Base-by-base conservation (phyloP, 2,113 vertebrate genomes). In the Peromyscus polionotus region DNA sequence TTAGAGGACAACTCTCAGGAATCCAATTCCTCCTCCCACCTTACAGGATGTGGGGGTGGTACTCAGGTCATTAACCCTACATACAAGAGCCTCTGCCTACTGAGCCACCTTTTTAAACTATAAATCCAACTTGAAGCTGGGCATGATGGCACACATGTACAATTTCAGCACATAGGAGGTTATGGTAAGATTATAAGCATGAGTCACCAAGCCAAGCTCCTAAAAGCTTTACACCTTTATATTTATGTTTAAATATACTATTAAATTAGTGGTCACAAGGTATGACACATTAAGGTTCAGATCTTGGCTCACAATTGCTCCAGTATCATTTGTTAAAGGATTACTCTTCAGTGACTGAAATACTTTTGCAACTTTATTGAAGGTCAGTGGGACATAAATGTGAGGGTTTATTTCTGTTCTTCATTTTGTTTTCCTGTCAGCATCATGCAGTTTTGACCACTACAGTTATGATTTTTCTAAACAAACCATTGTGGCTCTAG, bases 191-290 rank as follows among this genome's bases (percentile, higher is more conserved):
- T 51, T 48, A 51, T 36, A 70, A 51, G 9, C 31, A 70, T 2
- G 45, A 70, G 31, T 70, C 45, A 87, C 33, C 85, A 65, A 28
- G 59, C 16, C 83, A 65, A 59, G 59, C 59, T 63, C 57, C 42
- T 31, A n/a, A 24, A 76, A 93, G n/a, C 51, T 88, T 94, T 72
- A 63, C 45, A 57, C n/a, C 79, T 85, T 51, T 42, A 95, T 45
- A 42, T 73, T 68, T 45, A 93, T 13, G 20, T 81, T 92, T 61
- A 90, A 83, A 68, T 75, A 19, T 88, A 51, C 33, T 51, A 48
- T 80, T 77, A n/a, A 77, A 28, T 88, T 75, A 81, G 67, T 88
- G 73, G 73, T 89, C 42, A 67, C 75, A 84, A 75, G 19, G 8
- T 67, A 6, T 68, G 65, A 86, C 45, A 73, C 51, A 57, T 57